phyloP scores from a whole-genome alignment of 2,888 invertebrate species.

The Crioceris asparagi region DNA sequence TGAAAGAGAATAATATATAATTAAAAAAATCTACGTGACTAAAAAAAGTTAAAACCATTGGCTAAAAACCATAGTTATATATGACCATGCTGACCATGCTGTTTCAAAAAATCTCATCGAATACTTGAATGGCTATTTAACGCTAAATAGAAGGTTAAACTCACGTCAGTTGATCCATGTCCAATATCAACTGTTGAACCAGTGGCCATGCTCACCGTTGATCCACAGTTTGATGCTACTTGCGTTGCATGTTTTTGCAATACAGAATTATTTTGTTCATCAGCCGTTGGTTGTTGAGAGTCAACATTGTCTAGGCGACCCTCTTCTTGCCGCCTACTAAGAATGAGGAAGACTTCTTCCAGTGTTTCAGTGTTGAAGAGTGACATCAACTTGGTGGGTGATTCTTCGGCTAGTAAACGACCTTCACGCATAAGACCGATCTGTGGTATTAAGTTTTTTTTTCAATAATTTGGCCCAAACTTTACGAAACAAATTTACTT shows the following conservation, averaged over 20 bases:
- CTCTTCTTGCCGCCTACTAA: slow-evolving; percentile 55
- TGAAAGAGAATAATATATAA: no score
- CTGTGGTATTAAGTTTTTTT: no score
- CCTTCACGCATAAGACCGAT: slow-evolving; percentile 86
- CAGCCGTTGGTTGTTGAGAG: slow-evolving; percentile 13
- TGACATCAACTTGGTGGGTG: slow-evolving; percentile 60
- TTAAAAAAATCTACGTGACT: no score
- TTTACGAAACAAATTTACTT: no score
- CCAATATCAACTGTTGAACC: slow-evolving; percentile 21
- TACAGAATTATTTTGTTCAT: slow-evolving; percentile 18
- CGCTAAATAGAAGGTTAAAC: no score
- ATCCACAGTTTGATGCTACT: slow-evolving; percentile 10
- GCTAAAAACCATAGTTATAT: no score
- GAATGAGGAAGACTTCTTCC: slow-evolving; percentile 78
- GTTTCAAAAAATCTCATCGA: no score
- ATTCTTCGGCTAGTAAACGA: slow-evolving; percentile 72
- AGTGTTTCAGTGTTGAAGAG: slow-evolving; percentile 61
- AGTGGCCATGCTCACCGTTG: slow-evolving; percentile 18
- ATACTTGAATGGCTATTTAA: no score
- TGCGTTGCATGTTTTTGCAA: slow-evolving; percentile 8
- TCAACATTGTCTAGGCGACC: slow-evolving; percentile 24
- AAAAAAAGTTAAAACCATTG: no score
- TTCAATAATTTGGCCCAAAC: no score
- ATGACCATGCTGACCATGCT: no score
- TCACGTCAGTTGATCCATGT: slow-evolving; percentile 26